These are phyloP conservation scores for Austrolebias charrua DNA, from an alignment of 2,797 vertebrate genomes.

Conservation along the genomic window DNA sequence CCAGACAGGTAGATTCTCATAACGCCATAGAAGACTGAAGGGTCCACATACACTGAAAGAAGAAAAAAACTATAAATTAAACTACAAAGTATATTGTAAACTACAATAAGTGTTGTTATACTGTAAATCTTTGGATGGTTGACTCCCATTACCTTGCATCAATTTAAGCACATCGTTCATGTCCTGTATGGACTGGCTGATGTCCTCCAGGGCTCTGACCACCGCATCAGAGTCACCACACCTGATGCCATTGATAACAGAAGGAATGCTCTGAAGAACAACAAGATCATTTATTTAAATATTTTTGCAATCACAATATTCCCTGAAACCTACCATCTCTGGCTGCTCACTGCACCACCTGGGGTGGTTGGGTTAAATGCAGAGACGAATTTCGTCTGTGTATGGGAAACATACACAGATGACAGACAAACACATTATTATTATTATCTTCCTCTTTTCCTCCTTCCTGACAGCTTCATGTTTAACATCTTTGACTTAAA, in stretches of 20 bases:
- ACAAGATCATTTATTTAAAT: slow-evolving; percentile 1
- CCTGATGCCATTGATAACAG: slow-evolving; percentile 72
- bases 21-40: slow-evolving; percentile 86
- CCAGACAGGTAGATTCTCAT: slow-evolving; percentile 92
- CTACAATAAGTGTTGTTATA: neutral
- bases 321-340: too few relatives aligned
- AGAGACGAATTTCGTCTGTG: too few relatives aligned
- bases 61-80: slow-evolving; percentile 25
- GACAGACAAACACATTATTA: too few relatives aligned
- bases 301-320: neutral
- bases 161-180: slow-evolving; percentile 79
- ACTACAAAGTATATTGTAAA: neutral
- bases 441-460: too few relatives aligned
- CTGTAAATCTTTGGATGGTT: neutral
- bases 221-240: slow-evolving; percentile 68
- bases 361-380: too few relatives aligned
- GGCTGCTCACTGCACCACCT: too few relatives aligned
- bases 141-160: slow-evolving; percentile 82
- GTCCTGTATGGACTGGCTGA: slow-evolving; percentile 78
- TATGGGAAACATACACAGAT: too few relatives aligned
- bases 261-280: slow-evolving; percentile 79
- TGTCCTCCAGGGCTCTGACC: slow-evolving; percentile 75
- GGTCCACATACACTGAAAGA: slow-evolving; percentile 84
- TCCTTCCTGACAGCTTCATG: too few relatives aligned
- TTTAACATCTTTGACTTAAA: too few relatives aligned